Percentiles rank a stretch among this genome's conserved stretches.
Conservation (phyloP, 2,797 vertebrate species). For the Melanogrammus aeglefinus region DNA sequence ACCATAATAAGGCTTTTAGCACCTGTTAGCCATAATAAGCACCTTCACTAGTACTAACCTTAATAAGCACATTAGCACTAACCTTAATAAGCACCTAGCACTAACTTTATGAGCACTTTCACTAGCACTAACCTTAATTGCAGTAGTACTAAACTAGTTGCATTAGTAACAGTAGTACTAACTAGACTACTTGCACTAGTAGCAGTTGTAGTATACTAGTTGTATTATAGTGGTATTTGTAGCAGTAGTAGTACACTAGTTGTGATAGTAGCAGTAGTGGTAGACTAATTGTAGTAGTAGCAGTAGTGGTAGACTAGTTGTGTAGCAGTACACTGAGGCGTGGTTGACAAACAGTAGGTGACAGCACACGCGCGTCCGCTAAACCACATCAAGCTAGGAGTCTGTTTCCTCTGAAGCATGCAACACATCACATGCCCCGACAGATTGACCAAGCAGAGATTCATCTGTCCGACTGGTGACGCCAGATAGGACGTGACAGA, state of each 20-base stretch:
- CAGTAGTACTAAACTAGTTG: not conserved
- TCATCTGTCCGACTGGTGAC: not conserved
- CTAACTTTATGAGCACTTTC: too few species aligned
- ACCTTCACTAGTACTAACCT: not conserved
- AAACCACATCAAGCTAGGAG: constrained; percentile 4
- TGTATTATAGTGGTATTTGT: too few species aligned
- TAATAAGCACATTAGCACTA: not conserved
- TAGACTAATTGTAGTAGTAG: too few species aligned
- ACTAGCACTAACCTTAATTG: too few species aligned
- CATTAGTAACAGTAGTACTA: not conserved
- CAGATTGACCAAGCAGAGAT: constrained; percentile 17
- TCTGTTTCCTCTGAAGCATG: constrained; percentile 12
- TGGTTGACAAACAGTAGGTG: not conserved
- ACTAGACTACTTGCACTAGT: too few species aligned
- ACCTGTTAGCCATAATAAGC: not conserved
- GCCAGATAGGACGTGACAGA: not conserved
- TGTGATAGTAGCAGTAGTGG: too few species aligned
- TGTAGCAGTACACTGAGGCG: constrained; percentile 2
- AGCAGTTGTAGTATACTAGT: too few species aligned
- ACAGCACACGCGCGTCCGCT: constrained; percentile 19
- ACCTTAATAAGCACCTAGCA: not conserved
- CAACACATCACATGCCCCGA: not conserved
- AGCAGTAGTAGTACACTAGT: too few species aligned
- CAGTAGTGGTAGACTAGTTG: too few species aligned
- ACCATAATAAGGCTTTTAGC: too few species aligned